phyloP scores from a whole-genome alignment of 2,113 vertebrate species.

The Erythrolamprus reginae region DNA sequence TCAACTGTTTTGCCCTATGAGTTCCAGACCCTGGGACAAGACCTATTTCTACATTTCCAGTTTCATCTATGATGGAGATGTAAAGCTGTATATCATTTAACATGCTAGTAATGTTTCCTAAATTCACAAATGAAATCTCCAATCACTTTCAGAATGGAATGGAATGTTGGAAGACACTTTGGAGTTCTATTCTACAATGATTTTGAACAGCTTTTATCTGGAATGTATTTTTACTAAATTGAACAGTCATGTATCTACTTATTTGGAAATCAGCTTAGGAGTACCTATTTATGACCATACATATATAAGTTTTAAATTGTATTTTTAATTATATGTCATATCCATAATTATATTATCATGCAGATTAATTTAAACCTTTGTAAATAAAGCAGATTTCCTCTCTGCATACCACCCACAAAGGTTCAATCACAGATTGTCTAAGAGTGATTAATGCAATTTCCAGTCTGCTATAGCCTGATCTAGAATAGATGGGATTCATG shows the following conservation, averaged over 20 bases:
- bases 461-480: not conserved
- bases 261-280: not conserved
- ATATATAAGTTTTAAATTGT: not conserved
- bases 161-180: no score
- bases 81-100: not conserved
- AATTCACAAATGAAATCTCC: not conserved
- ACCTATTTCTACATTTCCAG: not conserved
- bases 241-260: slow-evolving; percentile 5
- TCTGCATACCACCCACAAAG: not conserved
- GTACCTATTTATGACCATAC: not conserved
- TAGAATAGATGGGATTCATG: not conserved
- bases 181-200: not conserved
- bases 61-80: not conserved
- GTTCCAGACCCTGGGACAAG: not conserved
- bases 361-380: not conserved
- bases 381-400: slow-evolving; percentile 3
- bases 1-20: not conserved
- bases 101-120: not conserved
- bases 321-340: no score
- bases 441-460: not conserved
- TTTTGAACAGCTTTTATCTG: slow-evolving; percentile 3
- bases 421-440: not conserved
- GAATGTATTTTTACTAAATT: slow-evolving; percentile 5
- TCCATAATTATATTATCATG: not conserved
- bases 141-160: not conserved